Evolutionary conservation across 2,888 invertebrate species (phyloP).

Genomic region (Orchesella flavescens): DNA sequence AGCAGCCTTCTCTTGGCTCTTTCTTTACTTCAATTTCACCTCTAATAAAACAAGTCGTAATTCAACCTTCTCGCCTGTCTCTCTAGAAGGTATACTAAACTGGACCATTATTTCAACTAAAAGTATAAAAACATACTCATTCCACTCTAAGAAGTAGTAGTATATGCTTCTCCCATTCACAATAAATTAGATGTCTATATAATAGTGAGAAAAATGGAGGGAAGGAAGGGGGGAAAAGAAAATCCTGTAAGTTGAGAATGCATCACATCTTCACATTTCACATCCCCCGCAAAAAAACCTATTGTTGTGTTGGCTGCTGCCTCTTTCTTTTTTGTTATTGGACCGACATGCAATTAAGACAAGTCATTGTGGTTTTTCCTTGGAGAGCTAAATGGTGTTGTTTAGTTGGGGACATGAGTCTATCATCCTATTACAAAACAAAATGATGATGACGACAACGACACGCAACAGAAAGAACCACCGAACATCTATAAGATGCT

Average conservation of each 20-base stretch:
- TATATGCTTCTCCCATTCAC: background rate
- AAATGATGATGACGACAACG: constrained; percentile 29
- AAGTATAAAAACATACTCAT: constrained; percentile 36
- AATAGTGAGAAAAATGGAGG: background rate
- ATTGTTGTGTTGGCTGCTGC: background rate
- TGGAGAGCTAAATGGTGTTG: constrained; percentile 24
- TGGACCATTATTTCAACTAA: constrained; percentile 60
- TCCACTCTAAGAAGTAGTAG: constrained; percentile 19
- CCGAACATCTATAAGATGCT: background rate
- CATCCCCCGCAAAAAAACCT: background rate
- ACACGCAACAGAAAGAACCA: background rate
- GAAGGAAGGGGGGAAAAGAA: constrained; percentile 4
- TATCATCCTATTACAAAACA: constrained; percentile 60
- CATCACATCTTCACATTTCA: background rate
- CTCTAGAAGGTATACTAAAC: constrained; percentile 16
- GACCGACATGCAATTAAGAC: constrained; percentile 53
- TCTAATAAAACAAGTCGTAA: constrained; percentile 71
- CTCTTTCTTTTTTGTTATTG: background rate
- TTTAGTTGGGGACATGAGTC: constrained; percentile 28
- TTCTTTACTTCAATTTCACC: constrained; percentile 59
- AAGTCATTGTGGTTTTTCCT: constrained; percentile 49
- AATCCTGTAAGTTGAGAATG: background rate
- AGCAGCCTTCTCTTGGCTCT: background rate
- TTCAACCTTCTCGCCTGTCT: constrained; percentile 59
- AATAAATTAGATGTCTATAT: constrained; percentile 21